A percentile compares a stretch with the other conserved stretches of the same genome.
Evolutionary conservation across 2,113 vertebrate genomes (phyloP).

Genomic region (Mormyrus iriodes): DNA sequence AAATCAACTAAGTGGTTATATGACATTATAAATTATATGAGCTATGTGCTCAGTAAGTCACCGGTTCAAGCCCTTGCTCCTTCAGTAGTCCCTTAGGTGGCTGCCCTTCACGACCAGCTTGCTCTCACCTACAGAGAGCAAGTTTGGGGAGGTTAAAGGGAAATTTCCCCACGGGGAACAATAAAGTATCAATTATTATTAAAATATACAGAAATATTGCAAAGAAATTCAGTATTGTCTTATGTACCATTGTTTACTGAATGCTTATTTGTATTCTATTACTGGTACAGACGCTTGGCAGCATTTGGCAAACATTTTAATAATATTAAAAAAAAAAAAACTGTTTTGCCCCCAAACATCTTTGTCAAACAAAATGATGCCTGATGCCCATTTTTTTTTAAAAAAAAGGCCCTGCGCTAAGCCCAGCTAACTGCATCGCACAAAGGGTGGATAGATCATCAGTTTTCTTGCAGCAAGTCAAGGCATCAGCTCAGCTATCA

Average conservation of each 20-base stretch:
- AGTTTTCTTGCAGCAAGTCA: background rate
- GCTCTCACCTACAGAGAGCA: too few species aligned
- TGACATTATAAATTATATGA: background rate
- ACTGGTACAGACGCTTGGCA: background rate
- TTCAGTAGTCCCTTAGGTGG: too few species aligned
- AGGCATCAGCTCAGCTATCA: background rate
- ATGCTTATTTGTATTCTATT: background rate
- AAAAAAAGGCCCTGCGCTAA: background rate
- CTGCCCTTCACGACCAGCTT: too few species aligned
- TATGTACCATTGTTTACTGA: background rate
- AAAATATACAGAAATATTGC: background rate
- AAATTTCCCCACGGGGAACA: too few species aligned
- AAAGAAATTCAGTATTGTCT: background rate
- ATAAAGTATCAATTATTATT: too few species aligned
- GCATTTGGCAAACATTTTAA: background rate
- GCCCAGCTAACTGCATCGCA: background rate
- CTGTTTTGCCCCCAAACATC: background rate
- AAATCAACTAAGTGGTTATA: background rate
- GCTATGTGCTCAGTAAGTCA: too few species aligned
- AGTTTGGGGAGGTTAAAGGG: too few species aligned
- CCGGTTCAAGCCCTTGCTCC: too few species aligned
- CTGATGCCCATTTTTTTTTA: background rate
- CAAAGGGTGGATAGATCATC: background rate
- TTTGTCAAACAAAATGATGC: background rate
- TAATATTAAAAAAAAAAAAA: background rate